phyloP scores from a whole-genome alignment of 2,113 vertebrate genomes.

The Turdus rufiventris region DNA sequence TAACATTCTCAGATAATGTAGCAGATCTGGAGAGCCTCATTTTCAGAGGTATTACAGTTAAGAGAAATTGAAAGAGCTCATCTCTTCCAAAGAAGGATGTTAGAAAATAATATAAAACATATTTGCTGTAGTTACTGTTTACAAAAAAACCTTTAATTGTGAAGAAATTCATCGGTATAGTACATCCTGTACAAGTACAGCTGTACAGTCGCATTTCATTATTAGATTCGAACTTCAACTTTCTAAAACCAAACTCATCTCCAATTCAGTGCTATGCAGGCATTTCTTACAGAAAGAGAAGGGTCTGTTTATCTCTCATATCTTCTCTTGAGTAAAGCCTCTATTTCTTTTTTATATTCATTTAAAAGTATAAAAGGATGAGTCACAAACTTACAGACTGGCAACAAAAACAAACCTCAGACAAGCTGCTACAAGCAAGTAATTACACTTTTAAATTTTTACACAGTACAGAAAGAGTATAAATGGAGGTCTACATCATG shows the following conservation, averaged over 20 bases:
- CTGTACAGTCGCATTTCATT: not conserved
- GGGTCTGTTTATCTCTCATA: not conserved
- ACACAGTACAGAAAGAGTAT: not conserved
- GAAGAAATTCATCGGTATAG: not conserved
- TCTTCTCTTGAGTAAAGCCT: not conserved
- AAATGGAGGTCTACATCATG: not conserved
- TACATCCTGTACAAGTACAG: not conserved
- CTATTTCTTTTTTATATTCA: not conserved
- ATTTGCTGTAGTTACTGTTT: not conserved
- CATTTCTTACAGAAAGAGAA: not conserved
- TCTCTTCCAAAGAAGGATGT: not conserved
- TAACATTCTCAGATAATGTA: not conserved
- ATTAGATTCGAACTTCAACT: not conserved
- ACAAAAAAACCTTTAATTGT: not conserved
- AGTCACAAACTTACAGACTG: not conserved
- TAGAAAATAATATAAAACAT: not conserved
- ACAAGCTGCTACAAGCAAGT: not conserved
- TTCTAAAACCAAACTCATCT: not conserved
- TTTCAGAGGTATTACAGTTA: not conserved
- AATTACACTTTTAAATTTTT: not conserved
- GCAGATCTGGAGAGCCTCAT: not conserved
- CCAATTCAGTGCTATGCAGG: not conserved
- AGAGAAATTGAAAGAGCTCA: not conserved
- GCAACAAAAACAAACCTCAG: not conserved
- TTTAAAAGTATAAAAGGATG: not conserved